Evolutionary conservation across 2,888 invertebrate species (phyloP), one percentile per base, ranked within the genome.

Genomic region (Anarsia innoxiella): DNA sequence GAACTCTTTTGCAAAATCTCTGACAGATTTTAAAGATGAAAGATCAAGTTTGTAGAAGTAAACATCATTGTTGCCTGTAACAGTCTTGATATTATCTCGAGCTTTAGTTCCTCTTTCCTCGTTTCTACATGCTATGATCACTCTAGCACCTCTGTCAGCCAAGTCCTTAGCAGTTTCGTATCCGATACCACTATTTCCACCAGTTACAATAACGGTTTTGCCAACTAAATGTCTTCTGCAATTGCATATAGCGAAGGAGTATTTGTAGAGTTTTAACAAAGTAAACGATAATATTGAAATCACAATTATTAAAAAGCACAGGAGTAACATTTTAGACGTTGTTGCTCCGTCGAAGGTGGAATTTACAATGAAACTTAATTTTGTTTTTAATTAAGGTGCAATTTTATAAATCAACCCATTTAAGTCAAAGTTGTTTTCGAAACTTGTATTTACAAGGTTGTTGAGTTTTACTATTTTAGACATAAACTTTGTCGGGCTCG

Each of bases 121-220:
- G 59, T 92, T 90, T 46, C 93, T 85, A 62, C 93, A 94, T 0
- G 92, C 94, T 87, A 94, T 84, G 28, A 94, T 90, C 3, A 94
- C 83, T 40, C 88, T 85, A 1, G 92, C 93, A 12, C 91, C 91
- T 53, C 90, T 82, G 44, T 86, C 86, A 0, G 91, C 91, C 31
- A 92, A 57, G 54, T 91, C 89, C 45, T 82, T 83, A 0, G 90
- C 88, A 0, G 92, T 90, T 66, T 92, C 91, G 53, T 88, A 90
- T 26, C 93, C 93, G 55, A 92, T 92, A 6, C 93, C 94, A 48
- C 90, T 87, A 47, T 91, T 94, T 40, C 92, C 91, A 19, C 94
- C 95, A 16, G 94, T 95, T 19, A 95, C 87, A 26, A 95, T 85
- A 16, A 91, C 91, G 1, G 91, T 91, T 77, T 93, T 93, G 8